Conservation (phyloP, 2,113 vertebrate genomes). For the Pelmatolapia mariae region DNA sequence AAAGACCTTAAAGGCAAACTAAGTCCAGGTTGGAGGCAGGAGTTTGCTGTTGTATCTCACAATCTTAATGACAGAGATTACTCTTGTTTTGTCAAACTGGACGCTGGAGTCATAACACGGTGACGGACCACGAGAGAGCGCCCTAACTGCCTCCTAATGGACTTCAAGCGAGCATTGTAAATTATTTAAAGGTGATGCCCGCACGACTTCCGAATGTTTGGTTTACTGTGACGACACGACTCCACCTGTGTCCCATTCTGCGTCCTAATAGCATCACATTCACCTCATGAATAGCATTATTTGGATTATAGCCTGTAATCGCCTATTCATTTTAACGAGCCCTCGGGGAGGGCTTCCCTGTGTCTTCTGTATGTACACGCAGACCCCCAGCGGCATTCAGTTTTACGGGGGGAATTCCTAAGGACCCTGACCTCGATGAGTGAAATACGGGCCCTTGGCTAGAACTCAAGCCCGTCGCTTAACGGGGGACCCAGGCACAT, state of each 20-base stretch:
- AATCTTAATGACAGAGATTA: conserved; percentile 31
- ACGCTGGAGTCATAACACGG: conserved; percentile 37
- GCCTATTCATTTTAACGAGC: conserved; percentile 65
- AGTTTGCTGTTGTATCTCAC: background rate
- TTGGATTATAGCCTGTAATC: conserved; percentile 59
- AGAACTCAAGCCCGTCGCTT: conserved; percentile 67
- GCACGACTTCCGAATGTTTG: conserved; percentile 7
- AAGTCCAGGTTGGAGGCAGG: background rate
- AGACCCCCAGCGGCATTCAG: background rate
- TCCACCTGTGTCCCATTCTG: conserved; percentile 27
- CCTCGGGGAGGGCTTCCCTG: conserved; percentile 59
- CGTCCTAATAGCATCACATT: conserved; percentile 17
- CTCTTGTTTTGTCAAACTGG: conserved; percentile 47
- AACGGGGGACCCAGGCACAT: conserved; percentile 67
- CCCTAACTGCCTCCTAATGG: conserved; percentile 28
- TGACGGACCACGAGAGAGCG: conserved; percentile 3
- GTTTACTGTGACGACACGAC: conserved; percentile 6
- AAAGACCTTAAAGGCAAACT: conserved; percentile 15
- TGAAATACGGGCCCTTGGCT: conserved; percentile 75
- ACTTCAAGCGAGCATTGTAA: conserved; percentile 40
- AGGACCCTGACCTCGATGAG: conserved; percentile 69
- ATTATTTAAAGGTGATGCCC: conserved; percentile 35
- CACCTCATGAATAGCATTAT: conserved; percentile 53
- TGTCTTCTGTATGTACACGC: background rate
- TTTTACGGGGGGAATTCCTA: conserved; percentile 62